Base-by-base conservation (phyloP, 2,888 invertebrate species). In the Sisyra terminalis region DNA sequence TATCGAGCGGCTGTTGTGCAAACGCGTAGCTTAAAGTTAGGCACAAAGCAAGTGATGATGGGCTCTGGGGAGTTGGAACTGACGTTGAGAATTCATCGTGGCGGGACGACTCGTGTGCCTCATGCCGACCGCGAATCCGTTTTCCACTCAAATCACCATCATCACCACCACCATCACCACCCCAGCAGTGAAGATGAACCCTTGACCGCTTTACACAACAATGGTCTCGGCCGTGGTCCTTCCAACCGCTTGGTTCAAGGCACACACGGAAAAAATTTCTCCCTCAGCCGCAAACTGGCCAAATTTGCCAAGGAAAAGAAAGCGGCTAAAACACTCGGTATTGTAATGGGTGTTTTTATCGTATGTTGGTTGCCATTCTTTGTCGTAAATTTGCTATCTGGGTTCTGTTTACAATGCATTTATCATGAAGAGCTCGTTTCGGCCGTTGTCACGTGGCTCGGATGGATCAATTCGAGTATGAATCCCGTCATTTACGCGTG, bases 401-500 rank as follows among this genome's bases (percentile, higher is more conserved):
- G 92, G 13, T 82, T 96, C 57, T 88, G 90, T 63, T 72, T 79
- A 47, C 74, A 79, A 54, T 90, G 90, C 63, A 86, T 90, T 51
- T 78, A 82, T 63, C 80, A 87, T 56, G 87, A 87, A 57, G 85
- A 89, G 62, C 75, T 88, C 45, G 83, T 90, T 18, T 80, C 83
- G 48, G 84, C 87, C 34, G 76, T 90, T 45, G 89, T 90, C 46
- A 89, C 89, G 50, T 92, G 92, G 92, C 71, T 90, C 34, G 92
- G 92, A 42, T 92, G 90, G 90, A 86, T 90, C 61, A 92, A 92
- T 65, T 89, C 89, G 38, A 85, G 88, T 47, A 92, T 92, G 90
- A 92, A 92, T 68, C 94, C 94, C 0, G 88, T 94, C 50, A 96
- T 96, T 57, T 96, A 96, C 63, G 94, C 94, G n/a, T 90, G 92